Evolutionary conservation across 2,888 invertebrate species (phyloP), one percentile per base, ranked within the genome.

Genomic region (Atrina japonica): DNA sequence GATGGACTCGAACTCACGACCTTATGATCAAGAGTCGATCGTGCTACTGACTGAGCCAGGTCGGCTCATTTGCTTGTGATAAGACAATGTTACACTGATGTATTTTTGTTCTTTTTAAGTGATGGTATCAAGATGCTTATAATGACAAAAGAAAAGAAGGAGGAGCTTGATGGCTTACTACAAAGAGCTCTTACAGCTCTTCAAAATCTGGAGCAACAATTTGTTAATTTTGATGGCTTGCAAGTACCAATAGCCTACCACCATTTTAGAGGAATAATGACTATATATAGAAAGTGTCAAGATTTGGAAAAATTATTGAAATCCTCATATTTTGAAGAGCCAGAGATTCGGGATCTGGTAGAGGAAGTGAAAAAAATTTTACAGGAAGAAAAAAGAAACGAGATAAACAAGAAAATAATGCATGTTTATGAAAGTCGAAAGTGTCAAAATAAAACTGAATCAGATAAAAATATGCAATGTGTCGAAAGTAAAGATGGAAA

Each of bases 231-330:
- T 27, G 30, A 41, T 7, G 45, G 60, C 43, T n/a, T n/a, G n/a
- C 27, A 45, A 40, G 45, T 53, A 43, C 23, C 77, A 66, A 35
- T 71, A 60, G 63, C 81, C 2, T 60, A 60, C 27, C 23, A 81
- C 52, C 80, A 81, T 60, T 83, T 84, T 69, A 75, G 80, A 35
- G 83, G 85, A 52, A 81, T 88, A 21, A 77, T 87, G 29, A 75
- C 77, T 23, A 82, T 87, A n/a, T 84, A 86, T 63, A 83, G 81
- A 29, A 76, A 76, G 50, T 88, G 88, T 63, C 83, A 81, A 66
- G 84, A 86, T 53, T 71, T 88, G 27, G 89, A 89, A 70, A 82
- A 80, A 47, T 80, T 86, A 41, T 67, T 86, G n/a, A 83, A 85
- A 56, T 82, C 86, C 1, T 75, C 81, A 14, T 87, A 81, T 68